Conservation (phyloP, 2,797 vertebrate genomes). For the Orestias chungarensis region DNA sequence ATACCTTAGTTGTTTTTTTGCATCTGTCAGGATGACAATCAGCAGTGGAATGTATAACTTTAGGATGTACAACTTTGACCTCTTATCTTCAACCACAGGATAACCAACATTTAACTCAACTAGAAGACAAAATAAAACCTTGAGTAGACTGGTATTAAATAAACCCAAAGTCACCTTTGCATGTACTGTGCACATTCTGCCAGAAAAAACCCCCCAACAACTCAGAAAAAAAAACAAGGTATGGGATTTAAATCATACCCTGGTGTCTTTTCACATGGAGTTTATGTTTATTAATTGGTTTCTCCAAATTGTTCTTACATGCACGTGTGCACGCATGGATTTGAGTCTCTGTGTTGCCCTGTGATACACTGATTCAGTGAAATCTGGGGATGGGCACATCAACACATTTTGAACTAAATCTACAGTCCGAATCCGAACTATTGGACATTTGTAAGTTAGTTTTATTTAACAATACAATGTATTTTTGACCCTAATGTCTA, state of each 20-base stretch:
- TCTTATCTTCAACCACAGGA: background rate
- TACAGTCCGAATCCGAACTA: background rate
- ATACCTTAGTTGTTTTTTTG: slow-evolving; percentile 16
- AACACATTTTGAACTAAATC: background rate
- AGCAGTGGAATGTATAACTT: slow-evolving; percentile 49
- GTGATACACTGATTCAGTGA: too few relatives aligned
- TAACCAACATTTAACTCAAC: slow-evolving; percentile 15
- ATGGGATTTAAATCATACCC: too few relatives aligned
- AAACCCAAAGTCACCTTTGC: slow-evolving; percentile 2
- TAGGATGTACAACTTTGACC: slow-evolving; percentile 31
- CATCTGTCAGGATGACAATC: slow-evolving; percentile 26
- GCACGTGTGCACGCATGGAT: too few relatives aligned
- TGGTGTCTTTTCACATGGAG: too few relatives aligned
- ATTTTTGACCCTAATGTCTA: background rate
- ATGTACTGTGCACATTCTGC: slow-evolving; percentile 10
- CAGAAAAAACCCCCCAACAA: background rate
- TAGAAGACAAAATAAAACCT: slow-evolving; percentile 48
- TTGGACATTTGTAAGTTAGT: background rate
- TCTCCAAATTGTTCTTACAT: too few relatives aligned
- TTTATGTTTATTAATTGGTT: too few relatives aligned
- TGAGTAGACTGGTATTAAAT: slow-evolving; percentile 12
- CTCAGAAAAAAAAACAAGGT: too few relatives aligned
- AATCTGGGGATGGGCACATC: background rate
- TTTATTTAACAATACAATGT: background rate
- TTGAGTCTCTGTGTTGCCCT: too few relatives aligned